Conservation (phyloP, 2,888 invertebrate genomes). For the Agriopis marginaria region DNA sequence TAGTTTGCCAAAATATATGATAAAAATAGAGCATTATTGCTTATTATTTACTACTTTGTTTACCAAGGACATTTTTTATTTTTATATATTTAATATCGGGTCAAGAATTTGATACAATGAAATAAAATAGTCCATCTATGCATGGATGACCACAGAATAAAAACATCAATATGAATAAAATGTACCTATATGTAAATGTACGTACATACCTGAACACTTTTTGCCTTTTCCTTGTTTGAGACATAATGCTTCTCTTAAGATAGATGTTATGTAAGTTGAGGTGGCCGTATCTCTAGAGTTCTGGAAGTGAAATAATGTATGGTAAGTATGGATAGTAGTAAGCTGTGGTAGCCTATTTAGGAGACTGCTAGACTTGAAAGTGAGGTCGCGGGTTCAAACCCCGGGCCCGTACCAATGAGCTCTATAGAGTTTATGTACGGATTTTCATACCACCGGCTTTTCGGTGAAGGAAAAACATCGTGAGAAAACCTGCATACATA, state of each 20-base stretch:
- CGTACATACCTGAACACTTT: slow-evolving; percentile 73
- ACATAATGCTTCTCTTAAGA: slow-evolving; percentile 87
- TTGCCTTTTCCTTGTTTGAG: slow-evolving; percentile 85
- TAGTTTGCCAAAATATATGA: slow-evolving; percentile 54
- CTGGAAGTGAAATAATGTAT: slow-evolving; percentile 63
- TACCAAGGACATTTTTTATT: background rate
- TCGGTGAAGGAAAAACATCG: no score
- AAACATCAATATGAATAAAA: background rate
- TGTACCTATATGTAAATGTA: slow-evolving; percentile 1
- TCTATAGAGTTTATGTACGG: no score
- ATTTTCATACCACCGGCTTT: no score
- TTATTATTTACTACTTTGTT: background rate
- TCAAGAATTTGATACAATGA: background rate
- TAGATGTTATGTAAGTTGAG: slow-evolving; percentile 84
- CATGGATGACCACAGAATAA: background rate
- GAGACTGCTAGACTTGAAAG: no score
- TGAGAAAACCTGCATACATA: no score
- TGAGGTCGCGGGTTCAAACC: no score
- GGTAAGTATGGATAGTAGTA: no score
- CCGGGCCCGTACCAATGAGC: no score
- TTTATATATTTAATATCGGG: background rate
- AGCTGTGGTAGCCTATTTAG: no score
- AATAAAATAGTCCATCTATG: slow-evolving; percentile 5
- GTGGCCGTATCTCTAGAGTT: slow-evolving; percentile 84
- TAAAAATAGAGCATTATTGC: slow-evolving; percentile 9